Conservation (phyloP, 2,797 vertebrate species). For the Neosilurus hyrtlii region DNA sequence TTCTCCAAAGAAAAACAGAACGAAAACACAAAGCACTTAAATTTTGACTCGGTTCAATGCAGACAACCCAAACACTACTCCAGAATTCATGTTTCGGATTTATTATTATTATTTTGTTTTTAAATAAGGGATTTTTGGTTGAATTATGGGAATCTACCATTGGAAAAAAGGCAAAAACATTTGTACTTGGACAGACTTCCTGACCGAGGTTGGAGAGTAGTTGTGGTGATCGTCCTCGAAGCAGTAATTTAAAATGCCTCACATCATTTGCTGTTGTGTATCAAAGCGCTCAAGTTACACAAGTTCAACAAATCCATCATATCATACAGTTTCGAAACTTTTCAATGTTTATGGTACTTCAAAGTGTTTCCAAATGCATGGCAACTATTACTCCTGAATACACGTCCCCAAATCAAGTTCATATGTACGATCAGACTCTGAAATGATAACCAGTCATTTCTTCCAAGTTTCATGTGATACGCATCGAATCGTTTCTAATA, state of each 20-base stretch:
- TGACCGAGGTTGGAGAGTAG: not conserved
- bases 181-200: not conserved
- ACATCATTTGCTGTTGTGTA: not conserved
- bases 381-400: not conserved
- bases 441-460: not conserved
- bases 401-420: too few relatives aligned
- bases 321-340: not conserved
- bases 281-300: not conserved
- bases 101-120: not conserved
- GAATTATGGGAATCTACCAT: not conserved
- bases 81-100: not conserved
- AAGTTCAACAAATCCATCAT: not conserved
- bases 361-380: not conserved
- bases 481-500: not conserved
- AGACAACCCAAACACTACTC: not conserved
- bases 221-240: not conserved
- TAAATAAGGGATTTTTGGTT: not conserved
- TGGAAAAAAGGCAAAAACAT: not conserved
- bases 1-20: slow-evolving; percentile 13
- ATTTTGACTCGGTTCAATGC: not conserved
- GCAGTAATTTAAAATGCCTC: not conserved
- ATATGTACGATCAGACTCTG: not conserved
- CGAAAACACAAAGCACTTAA: not conserved
- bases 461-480: not conserved
- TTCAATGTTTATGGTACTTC: not conserved